Base-by-base conservation (phyloP, 2,888 invertebrate species). In the Drosophila merina region DNA sequence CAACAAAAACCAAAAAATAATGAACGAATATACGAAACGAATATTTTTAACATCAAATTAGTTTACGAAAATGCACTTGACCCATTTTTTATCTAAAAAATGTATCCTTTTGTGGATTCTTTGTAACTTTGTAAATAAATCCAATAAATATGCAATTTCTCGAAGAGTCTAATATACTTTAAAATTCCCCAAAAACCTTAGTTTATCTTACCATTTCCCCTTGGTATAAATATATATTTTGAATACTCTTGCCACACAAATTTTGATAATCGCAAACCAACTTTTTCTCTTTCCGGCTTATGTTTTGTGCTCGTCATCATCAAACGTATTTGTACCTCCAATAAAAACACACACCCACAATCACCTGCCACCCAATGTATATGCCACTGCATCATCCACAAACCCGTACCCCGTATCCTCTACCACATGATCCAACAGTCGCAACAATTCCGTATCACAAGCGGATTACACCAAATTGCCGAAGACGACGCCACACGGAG, bases 361-460 rank as follows among this genome's bases (percentile, higher is more conserved):
- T 42, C 8, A 60, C 49, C 50, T 20, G 26, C 54, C 33, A 66
- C 42, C 48, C 60, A 57, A 33, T 31, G n/a, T 36, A 5, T 36
- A 14, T 50, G 59, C 59, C 38, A 68, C 42, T 66, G 71, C 76
- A 48, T 44, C 31, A 50, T 33, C 67, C 59, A 67, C 66, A 38
- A 57, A 52, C 50, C 66, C 57, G 26, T 31, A 26, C 6, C 40
- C 33, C 36, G 2, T 12, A 14, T 14, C 14, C 14, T 14, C 14
- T 14, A 64, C 71, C 71, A 60, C 66, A 42, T 31, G 48, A 62
- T 40, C 25, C 59, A 48, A 38, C 49, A 93, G 93, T 76, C 93
- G 94, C 52, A 94, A 94, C 38, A 94, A 94, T 80, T 94, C 94
- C 9, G 94, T 93, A 47, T 93, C 94, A 4, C 93, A 93, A 88